These are phyloP conservation scores for Staurois parvus DNA, from an alignment of 2,797 vertebrate species.

Conservation along the genomic window DNA sequence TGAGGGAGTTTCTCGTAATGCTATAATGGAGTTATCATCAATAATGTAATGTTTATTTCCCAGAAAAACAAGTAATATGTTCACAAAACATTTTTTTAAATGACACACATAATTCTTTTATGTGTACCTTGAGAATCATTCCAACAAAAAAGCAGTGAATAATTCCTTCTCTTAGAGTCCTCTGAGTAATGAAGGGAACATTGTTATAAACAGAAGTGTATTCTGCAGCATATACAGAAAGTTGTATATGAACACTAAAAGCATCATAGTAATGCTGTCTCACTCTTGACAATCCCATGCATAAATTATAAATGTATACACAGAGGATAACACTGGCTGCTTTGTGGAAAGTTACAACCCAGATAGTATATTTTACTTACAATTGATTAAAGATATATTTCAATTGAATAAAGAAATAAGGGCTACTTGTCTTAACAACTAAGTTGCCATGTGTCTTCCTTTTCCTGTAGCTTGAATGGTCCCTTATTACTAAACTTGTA, in stretches of 20 bases:
- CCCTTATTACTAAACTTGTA: no score
- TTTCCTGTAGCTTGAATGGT: no score
- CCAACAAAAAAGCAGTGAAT: conserved; percentile 54
- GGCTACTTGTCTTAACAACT: no score
- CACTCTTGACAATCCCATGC: conserved; percentile 25
- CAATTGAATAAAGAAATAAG: no score
- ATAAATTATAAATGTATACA: conserved; percentile 35
- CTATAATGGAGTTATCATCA: conserved; percentile 56
- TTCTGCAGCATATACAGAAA: conserved; percentile 46
- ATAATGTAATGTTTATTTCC: conserved; percentile 61
- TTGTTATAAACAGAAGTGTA: conserved; percentile 39
- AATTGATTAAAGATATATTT: background rate
- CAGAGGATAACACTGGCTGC: background rate
- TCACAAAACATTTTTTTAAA: conserved; percentile 56
- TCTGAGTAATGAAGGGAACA: conserved; percentile 47
- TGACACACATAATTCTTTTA: conserved; percentile 60
- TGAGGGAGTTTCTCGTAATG: conserved; percentile 52
- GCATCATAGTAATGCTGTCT: conserved; percentile 4
- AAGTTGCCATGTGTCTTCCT: no score
- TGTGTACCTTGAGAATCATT: conserved; percentile 56
- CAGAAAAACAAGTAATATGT: conserved; percentile 59
- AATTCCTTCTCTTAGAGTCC: conserved; percentile 32
- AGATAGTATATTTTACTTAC: conserved; percentile 21
- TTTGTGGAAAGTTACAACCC: background rate
- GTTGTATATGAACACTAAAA: conserved; percentile 30